phyloP scores from a whole-genome alignment of 2,113 vertebrate genomes.

The Melozone crissalis region DNA sequence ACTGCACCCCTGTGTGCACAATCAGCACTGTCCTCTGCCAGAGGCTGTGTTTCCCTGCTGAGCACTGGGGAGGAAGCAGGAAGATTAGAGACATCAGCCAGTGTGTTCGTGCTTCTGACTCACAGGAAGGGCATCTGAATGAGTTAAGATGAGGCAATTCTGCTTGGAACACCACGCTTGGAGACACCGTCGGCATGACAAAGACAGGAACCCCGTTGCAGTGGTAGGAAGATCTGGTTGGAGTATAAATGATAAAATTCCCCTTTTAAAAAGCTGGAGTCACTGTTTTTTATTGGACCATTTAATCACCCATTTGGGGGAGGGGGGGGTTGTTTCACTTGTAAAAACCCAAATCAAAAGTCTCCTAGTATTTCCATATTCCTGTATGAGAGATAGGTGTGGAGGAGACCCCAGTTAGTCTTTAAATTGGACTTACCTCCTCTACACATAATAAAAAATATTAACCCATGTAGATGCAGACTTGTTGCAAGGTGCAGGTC shows the following conservation, averaged over 20 bases:
- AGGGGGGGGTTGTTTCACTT: rapidly evolving
- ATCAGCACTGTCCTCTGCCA: neutral
- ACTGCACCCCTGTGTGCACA: rapidly evolving
- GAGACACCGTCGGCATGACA: neutral
- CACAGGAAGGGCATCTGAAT: neutral
- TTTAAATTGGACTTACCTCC: neutral
- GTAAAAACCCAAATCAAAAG: neutral
- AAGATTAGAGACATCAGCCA: neutral
- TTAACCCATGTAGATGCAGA: neutral
- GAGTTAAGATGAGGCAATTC: conserved; percentile 22
- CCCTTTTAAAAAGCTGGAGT: neutral
- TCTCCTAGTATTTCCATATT: neutral
- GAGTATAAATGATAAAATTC: neutral
- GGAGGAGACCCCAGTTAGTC: neutral
- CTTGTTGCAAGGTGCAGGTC: neutral
- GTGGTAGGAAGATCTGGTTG: neutral
- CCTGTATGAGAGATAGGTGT: neutral
- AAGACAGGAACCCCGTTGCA: neutral
- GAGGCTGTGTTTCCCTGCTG: neutral
- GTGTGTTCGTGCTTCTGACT: neutral
- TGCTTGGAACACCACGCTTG: neutral
- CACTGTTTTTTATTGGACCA: neutral
- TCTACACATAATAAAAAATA: neutral
- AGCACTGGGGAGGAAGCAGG: neutral
- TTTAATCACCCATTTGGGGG: neutral